Percentiles rank a stretch among this genome's conserved stretches.
Conservation (phyloP, 2,113 vertebrate genomes). For the Martes martes region DNA sequence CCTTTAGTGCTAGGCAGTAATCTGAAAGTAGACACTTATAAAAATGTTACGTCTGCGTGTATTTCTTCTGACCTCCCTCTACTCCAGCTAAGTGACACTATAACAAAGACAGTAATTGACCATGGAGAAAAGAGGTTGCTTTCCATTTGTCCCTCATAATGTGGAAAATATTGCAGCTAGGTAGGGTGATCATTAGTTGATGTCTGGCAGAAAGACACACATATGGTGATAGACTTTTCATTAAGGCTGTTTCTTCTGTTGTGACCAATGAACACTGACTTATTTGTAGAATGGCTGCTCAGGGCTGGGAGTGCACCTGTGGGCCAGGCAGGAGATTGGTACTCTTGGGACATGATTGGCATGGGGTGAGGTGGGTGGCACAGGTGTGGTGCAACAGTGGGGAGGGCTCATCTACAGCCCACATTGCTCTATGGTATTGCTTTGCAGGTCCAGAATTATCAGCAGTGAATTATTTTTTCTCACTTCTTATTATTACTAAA, state of each 20-base stretch:
- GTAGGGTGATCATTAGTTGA: neutral
- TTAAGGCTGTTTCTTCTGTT: neutral
- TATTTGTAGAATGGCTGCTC: neutral
- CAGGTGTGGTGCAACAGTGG: fast-evolving
- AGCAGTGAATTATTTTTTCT: slow-evolving; percentile 37
- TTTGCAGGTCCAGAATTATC: neutral
- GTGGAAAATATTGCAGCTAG: neutral
- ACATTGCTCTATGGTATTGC: neutral
- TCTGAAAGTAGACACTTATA: neutral
- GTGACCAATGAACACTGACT: neutral
- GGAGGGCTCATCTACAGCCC: neutral
- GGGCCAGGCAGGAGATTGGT: neutral
- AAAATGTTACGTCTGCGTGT: neutral
- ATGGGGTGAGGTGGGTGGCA: no score
- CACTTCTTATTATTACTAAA: neutral
- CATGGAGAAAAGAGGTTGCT: neutral
- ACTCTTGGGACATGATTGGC: neutral
- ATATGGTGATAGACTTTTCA: neutral
- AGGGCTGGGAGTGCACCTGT: neutral
- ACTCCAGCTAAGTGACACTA: neutral
- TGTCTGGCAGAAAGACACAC: neutral
- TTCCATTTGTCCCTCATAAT: neutral
- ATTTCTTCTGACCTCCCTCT: neutral
- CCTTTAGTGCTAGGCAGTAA: neutral
- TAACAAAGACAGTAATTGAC: neutral